Base-by-base conservation (phyloP, 2,888 invertebrate genomes). In the Acronicta leporina region DNA sequence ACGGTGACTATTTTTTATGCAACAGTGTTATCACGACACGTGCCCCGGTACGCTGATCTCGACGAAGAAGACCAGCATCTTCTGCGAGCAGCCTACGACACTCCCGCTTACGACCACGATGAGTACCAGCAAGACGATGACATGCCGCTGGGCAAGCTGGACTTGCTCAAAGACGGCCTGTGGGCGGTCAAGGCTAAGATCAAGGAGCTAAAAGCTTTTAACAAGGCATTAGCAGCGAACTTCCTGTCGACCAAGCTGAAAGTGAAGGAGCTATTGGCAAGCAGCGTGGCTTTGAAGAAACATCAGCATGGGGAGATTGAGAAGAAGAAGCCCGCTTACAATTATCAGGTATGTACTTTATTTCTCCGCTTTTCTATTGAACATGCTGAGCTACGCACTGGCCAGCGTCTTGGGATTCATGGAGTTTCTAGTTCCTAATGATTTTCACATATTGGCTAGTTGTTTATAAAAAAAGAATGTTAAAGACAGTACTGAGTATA, bases 171-270 rank as follows among this genome's bases (percentile, higher is more conserved):
- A 62, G 93, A 92, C 50, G 89, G 90, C 0, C 73, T 94, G 60
- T 94, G 92, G 93, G 89, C 87, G 1, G 58, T 94, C 38, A 92
- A 92, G 61, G 87, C 92, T 0, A 92, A 93, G 70, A 75, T 94
- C 8, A 89, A 91, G 27, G 90, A 94, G 56, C 69, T 94, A 8
- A 91, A 90, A 64, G 91, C 88, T 0, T 92, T 94, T 65, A 88
- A 91, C 59, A 92, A 91, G 49, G 92, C 93, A 1, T 72, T 94
- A 42, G 88, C 87, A 0, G 92, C 92, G 0, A 92, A 91, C 63
- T 78, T 94, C 51, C 73, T 92, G 27, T 70, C 87, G 0, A 92
- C 93, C 0, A 93, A 92, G 63, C 67, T 93, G 3, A 90, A 90
- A 68, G 68, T 94, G 5, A 93, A 94, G 53, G 92, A 93, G 33